Evolutionary conservation across 2,888 invertebrate species (phyloP), one percentile per base, ranked within the genome.

Genomic region (Caenorhabditis wallacei): DNA sequence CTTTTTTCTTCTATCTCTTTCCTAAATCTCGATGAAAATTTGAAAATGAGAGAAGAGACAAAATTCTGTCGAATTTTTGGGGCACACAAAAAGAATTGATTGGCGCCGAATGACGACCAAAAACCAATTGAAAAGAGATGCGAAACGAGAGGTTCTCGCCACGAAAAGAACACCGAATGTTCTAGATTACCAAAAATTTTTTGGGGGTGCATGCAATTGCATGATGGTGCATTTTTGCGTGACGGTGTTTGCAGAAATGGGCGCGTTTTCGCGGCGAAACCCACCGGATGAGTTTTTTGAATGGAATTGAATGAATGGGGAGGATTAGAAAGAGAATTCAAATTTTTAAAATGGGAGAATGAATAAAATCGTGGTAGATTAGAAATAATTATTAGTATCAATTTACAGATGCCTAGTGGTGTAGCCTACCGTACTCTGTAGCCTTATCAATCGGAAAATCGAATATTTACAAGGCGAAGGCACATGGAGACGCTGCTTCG

Each of bases 111-210:
- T 48, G 61, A 43, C 43, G 69, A 69, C 69, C 78, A 54, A 69
- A 78, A 78, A 78, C 78, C 78, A 54, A 78, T 69, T 69, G 53
- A 48, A 40, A 51, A 8, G 40, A 4, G 40, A 20, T 56, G 46
- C 10, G 43, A 56, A 37, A 66, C 57, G 26, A 26, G 35, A 43
- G 74, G 66, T 68, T 76, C 75, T 68, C 75, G 48, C 75, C 24
- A 56, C 75, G 75, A 76, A 40, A 30, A 76, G 59, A 66, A 76
- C 68, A 20, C 20, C 68, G 75, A 76, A 76, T 76, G 59, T 76
- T 76, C 75, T 76, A 66, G 75, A 46, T 37, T 51, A 10, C 75
- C 51, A 13, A 76, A 57, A 5, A 5, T 76, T 66, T 68, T 8
- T 13, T 46, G 54, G 43, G 26, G 4, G 30, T 30, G 46, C 8